Percentiles rank a stretch among this genome's conserved stretches.
phyloP scores from a whole-genome alignment of 2,888 invertebrate species.

The Pheosia gnoma region DNA sequence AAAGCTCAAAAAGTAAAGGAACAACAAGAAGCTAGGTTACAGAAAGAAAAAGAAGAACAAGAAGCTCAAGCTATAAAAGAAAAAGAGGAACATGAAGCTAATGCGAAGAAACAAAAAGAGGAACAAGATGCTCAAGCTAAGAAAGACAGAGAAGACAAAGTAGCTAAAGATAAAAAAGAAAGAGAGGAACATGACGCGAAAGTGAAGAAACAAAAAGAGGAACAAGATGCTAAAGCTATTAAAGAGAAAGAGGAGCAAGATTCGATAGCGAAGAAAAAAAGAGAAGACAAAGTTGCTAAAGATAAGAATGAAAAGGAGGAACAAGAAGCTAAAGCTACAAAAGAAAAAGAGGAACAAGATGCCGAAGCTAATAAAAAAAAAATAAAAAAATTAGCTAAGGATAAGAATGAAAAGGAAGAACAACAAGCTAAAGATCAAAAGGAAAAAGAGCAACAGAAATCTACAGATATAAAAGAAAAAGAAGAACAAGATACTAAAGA shows the following conservation, averaged over 20 bases:
- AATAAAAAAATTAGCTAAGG: slow-evolving; percentile 11
- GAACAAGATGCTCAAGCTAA: slow-evolving; percentile 5
- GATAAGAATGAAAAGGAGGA: slow-evolving; percentile 6
- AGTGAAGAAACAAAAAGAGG: neutral
- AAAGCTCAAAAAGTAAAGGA: neutral
- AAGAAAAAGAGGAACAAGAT: slow-evolving; percentile 24
- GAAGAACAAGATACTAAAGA: neutral
- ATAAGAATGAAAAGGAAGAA: neutral
- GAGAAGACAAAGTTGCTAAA: neutral
- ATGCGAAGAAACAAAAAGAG: too few relatives aligned
- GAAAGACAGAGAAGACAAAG: neutral
- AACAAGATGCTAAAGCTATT: slow-evolving; percentile 8
- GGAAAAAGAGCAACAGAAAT: neutral
- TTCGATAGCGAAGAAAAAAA: neutral
- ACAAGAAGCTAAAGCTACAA: slow-evolving; percentile 11
- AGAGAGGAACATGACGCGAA: neutral
- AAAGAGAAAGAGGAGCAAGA: slow-evolving; percentile 6
- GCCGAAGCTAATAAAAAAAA: slow-evolving; percentile 15
- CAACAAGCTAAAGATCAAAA: neutral
- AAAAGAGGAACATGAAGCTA: slow-evolving; percentile 14
- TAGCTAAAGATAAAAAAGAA: slow-evolving; percentile 1
- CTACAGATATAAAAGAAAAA: neutral
- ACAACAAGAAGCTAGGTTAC: neutral
- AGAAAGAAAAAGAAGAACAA: slow-evolving; percentile 1
- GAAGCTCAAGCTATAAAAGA: slow-evolving; percentile 13